Evolutionary conservation across 2,888 invertebrate species (phyloP), one percentile per base, ranked within the genome.

Genomic region (Perizoma flavofasciatum): DNA sequence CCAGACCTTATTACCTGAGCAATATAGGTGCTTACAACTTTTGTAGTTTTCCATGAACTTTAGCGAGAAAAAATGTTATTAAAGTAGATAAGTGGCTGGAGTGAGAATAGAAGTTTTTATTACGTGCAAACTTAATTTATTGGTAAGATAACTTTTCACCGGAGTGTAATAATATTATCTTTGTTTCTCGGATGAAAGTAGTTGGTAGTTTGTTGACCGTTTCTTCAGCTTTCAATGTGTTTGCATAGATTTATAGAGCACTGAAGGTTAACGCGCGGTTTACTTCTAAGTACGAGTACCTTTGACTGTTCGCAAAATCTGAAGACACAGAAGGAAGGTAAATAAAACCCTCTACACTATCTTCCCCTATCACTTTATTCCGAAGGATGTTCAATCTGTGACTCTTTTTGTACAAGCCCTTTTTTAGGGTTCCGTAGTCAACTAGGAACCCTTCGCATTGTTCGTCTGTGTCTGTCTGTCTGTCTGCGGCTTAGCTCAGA

Each of bases 111-210:
- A 65, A 61, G 51, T 64, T 68, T 67, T 63, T 68, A 66, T 64
- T 63, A 66, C 61, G 61, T 51, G 62, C 55, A 61, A 66, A 68
- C 57, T 61, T 66, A 66, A 66, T 68, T 68, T 63, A 66, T 64
- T 51, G 41, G 56, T 49, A 49, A 53, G 60, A 59, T 62, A 65
- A 60, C 61, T 64, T 66, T 60, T 63, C 65, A 57, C 58, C 34
- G 51, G 54, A 56, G 57, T 57, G 52, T 59, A 55, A 68, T 65
- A 68, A 61, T 57, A 57, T 60, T 62, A 45, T 52, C 57, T 63
- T 58, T 62, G 55, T 58, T 58, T 48, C 55, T 49, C 49, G 44
- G 35, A 11, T 11, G 47, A 49, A 55, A 51, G 43, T 53, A 56
- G 57, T 50, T 46, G 37, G 40, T 41, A 58, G 45, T 55, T 50